Evolutionary conservation across 2,113 vertebrate species (phyloP), one percentile per base, ranked within the genome.

Genomic region (Lamprologus sp.): DNA sequence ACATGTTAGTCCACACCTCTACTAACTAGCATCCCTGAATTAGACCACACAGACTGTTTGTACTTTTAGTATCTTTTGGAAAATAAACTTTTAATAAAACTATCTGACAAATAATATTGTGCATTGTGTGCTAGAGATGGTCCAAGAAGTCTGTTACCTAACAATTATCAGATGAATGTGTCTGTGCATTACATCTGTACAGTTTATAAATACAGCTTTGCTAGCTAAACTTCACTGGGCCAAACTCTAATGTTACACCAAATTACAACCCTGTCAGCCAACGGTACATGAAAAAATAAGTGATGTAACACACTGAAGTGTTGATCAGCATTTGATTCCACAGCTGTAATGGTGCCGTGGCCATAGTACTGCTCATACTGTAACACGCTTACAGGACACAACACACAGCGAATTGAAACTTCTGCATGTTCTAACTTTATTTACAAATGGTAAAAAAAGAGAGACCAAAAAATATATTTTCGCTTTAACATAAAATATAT

Each of bases 381-480:
- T 33, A 14, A 42, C 56, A 85, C 51, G 33, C 54, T 75, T n/a
- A 87, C 28, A 42, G 35, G 60, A 84, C 45, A 84, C 83, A 89
- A 35, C 28, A 86, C 85, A 81, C 55, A 73, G 26, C 21, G 4
- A 87, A 65, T n/a, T 28, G 82, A 87, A 70, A 84, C 7, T 7
- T 82, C 28, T 70, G 80, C 33, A 84, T 81, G 89, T 88, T 60
- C 70, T 91, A 84, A 79, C 90, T 95, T 95, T 95, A 94, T 94
- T 95, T 92, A 92, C 85, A 94, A 94, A 92, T 83, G 47, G 79
- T 92, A 94, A 82, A 93, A 89, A 81, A 31, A 80, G 10, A 37
- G 4, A 82, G 68, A 89, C 79, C 87, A 92, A 96, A 96, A 96
- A 95, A 96, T 93, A 96, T 91, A 95, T 92, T 87, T 65, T 93